Evolutionary conservation across 2,888 invertebrate species (phyloP), one percentile per base, ranked within the genome.

Genomic region (Hipparchia semele): DNA sequence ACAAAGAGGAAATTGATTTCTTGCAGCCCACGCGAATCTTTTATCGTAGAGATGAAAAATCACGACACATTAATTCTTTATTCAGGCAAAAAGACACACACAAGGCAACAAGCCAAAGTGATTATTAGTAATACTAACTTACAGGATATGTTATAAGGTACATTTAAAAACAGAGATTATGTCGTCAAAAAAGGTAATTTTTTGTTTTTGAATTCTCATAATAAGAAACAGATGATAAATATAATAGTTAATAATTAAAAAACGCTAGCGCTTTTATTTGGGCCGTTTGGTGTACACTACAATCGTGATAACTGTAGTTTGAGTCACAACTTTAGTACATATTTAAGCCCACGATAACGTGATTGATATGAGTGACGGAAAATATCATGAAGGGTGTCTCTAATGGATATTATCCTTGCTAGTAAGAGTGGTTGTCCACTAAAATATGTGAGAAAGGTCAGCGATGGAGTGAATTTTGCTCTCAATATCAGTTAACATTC

Each of bases 301-400:
- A 80, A 77, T 87, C 86, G 86, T 87, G 88, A 87, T 83, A 82
- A 81, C 83, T 81, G 83, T 81, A 79, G 81, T 86, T 84, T 80
- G 82, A 86, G 81, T 84, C 85, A 84, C 85, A 84, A 81, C 80
- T 82, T 79, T 77, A 78, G 80, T 80, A 83, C 80, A 83, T 81
- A 81, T 82, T 82, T 82, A 80, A 79, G 82, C 82, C 79, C 79
- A 81, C 77, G 77, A 78, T 74, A 79, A 74, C 77, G 79, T 81
- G 82, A 83, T 81, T 81, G 82, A 81, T 81, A 80, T 76, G 46
- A 54, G 23, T 56, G 13, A 62, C 82, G 83, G 82, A 85, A 87
- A 86, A 82, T 81, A 83, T 82, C 81, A 82, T 81, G 85, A 85
- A 86, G 86, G 84, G 83, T 83, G 82, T 72, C 77, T 72, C 77